Base-by-base conservation (phyloP, 2,888 invertebrate species). In the Polymixis lichenea region DNA sequence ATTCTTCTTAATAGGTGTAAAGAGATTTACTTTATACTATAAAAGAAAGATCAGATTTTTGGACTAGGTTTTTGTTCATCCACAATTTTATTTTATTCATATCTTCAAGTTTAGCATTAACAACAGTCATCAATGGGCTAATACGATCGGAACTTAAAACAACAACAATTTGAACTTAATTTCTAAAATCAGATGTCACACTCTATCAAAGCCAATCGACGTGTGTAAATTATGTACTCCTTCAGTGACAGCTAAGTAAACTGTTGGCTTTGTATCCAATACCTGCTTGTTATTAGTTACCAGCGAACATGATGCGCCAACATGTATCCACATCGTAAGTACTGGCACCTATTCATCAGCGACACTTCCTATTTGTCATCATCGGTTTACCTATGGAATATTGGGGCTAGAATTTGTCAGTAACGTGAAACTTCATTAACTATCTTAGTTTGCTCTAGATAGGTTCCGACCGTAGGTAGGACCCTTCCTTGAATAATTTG, bases 321-420 rank as follows among this genome's bases (percentile, higher is more conserved):
- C 46, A 49, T 73, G 32, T 80, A 64, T 71, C 58, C 66, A 22
- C 55, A 65, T 49, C 32, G 62, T 32, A 55, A n/a, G n/a, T n/a
- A 69, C 4, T 19, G 53, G 13, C 25, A 61, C 25, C 22, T 69
- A 72, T 82, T 70, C 71, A 80, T 80, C 80, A 80, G 49, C 9
- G 28, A 65, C 68, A 43, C 32, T 46, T 49, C 49, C 55, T 72
- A 76, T 84, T 76, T 60, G 55, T 80, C 60, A 72, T 72, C 32
- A 19, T 64, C 56, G 38, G 60, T 25, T 78, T 71, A 70, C 65
- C 38, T 25, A n/a, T 17, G 43, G 28, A 6, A 49, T 66, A 66
- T 32, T 49, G 68, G 9, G 38, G 1, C 13, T 19, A 58, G 60
- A 32, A 32, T 49, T 83, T 69, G 60, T 84, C 67, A 69, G 72